Percentiles rank a stretch among this genome's conserved stretches.
phyloP scores from a whole-genome alignment of 1,140 invertebrate genomes.

The Lutraria rhynchaena region DNA sequence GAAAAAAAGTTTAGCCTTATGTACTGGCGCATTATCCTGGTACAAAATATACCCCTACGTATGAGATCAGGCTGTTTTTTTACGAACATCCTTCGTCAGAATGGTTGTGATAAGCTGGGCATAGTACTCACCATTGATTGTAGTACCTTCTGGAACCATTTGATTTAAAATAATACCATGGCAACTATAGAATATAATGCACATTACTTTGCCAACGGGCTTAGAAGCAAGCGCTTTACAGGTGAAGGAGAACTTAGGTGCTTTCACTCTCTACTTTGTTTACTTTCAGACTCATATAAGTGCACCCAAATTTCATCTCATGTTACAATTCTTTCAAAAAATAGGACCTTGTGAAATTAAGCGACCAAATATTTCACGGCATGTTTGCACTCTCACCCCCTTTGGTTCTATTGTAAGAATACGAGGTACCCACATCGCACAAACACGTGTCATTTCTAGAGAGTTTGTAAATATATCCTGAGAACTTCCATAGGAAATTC shows the following conservation, averaged over 20 bases:
- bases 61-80: slow-evolving; percentile 10
- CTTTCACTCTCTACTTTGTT: neutral
- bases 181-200: slow-evolving; percentile 8
- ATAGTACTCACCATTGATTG: no score
- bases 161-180: slow-evolving; percentile 19
- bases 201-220: slow-evolving; percentile 3
- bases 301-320: slow-evolving; percentile 8
- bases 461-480: no score
- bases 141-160: slow-evolving; percentile 8
- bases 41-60: slow-evolving; percentile 3
- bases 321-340: slow-evolving; percentile 5
- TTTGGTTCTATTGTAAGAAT: no score
- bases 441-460: no score
- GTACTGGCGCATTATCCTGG: slow-evolving; percentile 6
- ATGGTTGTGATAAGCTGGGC: no score
- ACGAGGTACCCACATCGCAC: no score
- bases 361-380: no score
- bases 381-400: no score
- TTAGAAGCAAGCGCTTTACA: slow-evolving; percentile 10
- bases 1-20: slow-evolving; percentile 15
- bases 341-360: no score
- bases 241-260: slow-evolving; percentile 10
- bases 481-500: no score
- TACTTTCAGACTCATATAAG: no score
- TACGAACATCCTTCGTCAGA: slow-evolving; percentile 9